phyloP scores from a whole-genome alignment of 2,113 vertebrate genomes.

The Canis aureus region DNA sequence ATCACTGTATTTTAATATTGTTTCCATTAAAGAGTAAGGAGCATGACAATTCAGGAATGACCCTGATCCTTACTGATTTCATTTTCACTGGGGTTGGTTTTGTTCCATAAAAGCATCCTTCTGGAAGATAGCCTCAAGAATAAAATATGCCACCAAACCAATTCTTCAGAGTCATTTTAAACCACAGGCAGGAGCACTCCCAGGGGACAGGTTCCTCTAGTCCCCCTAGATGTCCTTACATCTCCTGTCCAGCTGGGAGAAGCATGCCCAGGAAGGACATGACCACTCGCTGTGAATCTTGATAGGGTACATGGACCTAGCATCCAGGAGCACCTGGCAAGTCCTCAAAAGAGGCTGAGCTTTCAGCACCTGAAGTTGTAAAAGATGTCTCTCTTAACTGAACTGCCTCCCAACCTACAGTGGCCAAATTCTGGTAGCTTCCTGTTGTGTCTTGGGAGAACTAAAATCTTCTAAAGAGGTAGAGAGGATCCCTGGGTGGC shows the following conservation, averaged over 20 bases:
- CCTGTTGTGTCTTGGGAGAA: background rate
- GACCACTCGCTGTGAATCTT: background rate
- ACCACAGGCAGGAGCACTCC: background rate
- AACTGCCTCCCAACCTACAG: background rate
- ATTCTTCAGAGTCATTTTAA: conserved; percentile 11
- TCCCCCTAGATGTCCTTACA: background rate
- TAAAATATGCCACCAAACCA: background rate
- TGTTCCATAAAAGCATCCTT: background rate
- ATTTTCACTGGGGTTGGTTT: background rate
- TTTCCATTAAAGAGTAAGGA: background rate
- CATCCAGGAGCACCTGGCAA: background rate
- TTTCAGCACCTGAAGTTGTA: conserved; percentile 67
- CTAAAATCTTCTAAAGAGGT: background rate
- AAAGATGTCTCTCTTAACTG: background rate
- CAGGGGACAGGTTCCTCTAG: background rate
- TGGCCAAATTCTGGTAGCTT: conserved; percentile 15
- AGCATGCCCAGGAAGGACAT: background rate
- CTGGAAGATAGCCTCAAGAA: background rate
- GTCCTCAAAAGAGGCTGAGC: conserved; percentile 46
- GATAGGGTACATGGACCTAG: background rate
- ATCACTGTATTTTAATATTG: background rate
- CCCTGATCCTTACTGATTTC: background rate
- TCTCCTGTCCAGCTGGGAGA: background rate
- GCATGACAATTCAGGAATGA: background rate
- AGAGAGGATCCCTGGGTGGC: no score